Evolutionary conservation across 2,888 invertebrate genomes (phyloP).

Genomic region (Dorcus parallelipipedus): DNA sequence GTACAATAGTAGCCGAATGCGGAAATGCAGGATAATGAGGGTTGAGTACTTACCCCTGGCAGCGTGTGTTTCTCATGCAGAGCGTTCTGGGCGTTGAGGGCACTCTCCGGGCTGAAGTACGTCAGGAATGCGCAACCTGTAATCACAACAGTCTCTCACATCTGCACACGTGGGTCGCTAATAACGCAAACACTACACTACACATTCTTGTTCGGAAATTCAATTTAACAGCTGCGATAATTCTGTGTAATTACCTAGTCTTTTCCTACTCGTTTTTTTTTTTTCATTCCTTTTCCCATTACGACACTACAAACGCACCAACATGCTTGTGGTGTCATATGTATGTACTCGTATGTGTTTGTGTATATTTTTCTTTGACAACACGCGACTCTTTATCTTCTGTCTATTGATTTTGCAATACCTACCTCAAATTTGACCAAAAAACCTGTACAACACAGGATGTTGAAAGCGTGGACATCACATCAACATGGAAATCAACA

Average conservation of each 20-base stretch:
- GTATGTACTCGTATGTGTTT: too few relatives aligned
- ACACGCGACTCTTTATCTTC: too few relatives aligned
- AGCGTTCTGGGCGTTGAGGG: conserved; percentile 86
- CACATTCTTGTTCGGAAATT: conserved; percentile 23
- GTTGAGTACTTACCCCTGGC: conserved; percentile 83
- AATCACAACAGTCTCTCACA: conserved; percentile 40
- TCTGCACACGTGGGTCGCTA: conserved; percentile 15
- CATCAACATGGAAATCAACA: too few relatives aligned
- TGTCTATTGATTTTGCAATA: too few relatives aligned
- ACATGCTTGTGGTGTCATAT: too few relatives aligned
- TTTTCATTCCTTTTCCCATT: not conserved
- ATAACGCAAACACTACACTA: conserved; percentile 25
- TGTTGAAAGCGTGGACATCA: too few relatives aligned
- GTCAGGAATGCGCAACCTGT: conserved; percentile 98
- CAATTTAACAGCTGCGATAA: conserved; percentile 25
- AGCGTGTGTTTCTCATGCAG: conserved; percentile 98
- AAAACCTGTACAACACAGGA: too few relatives aligned
- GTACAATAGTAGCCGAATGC: conserved; percentile 1
- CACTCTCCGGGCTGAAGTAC: conserved; percentile 95
- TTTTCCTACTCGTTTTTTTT: not conserved
- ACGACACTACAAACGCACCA: too few relatives aligned
- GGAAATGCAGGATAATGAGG: conserved; percentile 13
- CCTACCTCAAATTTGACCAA: too few relatives aligned
- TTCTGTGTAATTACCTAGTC: conserved; percentile 25
- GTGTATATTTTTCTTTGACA: too few relatives aligned